phyloP scores from a whole-genome alignment of 2,113 vertebrate genomes.

The Felis chaus region DNA sequence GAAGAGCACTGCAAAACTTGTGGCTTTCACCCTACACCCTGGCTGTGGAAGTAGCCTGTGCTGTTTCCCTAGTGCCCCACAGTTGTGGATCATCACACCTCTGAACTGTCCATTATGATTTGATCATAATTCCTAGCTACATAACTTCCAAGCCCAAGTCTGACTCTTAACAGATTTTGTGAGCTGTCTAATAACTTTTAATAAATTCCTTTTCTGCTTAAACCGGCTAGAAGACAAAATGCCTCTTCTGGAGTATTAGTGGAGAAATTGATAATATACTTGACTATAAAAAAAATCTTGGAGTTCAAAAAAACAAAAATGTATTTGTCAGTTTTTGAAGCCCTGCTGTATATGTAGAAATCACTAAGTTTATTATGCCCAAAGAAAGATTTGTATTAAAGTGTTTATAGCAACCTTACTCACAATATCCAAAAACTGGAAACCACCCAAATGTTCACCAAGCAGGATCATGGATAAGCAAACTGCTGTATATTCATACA shows the following conservation, averaged over 20 bases:
- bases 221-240: background rate
- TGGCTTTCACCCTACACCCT: background rate
- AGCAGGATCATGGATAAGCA: background rate
- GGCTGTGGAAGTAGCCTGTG: background rate
- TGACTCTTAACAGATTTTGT: background rate
- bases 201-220: background rate
- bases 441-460: background rate
- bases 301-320: background rate
- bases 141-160: background rate
- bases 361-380: background rate
- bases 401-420: background rate
- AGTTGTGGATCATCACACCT: background rate
- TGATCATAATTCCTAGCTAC: background rate
- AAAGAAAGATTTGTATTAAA: background rate
- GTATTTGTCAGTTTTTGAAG: constrained; percentile 8
- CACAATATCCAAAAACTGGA: background rate
- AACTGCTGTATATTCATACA: background rate
- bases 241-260: background rate
- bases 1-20: background rate
- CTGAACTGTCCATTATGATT: background rate
- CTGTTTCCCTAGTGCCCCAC: background rate
- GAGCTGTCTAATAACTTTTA: background rate
- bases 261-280: background rate
- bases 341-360: background rate
- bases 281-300: background rate